Evolutionary conservation across 2,113 vertebrate species (phyloP), one percentile per base, ranked within the genome.

Genomic region (Indicator maculatus): DNA sequence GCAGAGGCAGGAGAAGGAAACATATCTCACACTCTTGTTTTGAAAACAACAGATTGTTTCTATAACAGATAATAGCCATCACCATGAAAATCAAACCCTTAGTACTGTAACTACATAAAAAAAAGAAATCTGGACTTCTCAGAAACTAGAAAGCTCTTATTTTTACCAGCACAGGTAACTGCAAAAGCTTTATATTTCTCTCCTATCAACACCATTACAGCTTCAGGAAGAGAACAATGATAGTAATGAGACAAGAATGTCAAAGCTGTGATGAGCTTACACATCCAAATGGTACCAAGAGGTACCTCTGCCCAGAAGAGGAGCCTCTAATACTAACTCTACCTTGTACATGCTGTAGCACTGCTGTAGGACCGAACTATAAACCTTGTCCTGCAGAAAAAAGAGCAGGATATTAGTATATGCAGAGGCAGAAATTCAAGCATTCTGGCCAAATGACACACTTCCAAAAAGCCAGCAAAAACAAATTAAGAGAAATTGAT

Each of bases 291-390:
- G 27, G 58, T 47, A 36, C 38, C 50, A 28, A 4, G 18, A 78
- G 31, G 27, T 39, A 55, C 18, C 60, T 71, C 81, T 80, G 52
- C 27, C 23, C 82, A 60, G 56, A 45, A 38, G 28, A 55, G 53
- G 45, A 88, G 59, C 36, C 56, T 53, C 26, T 55, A 39, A 39
- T 9, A 12, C 47, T 10, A 44, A 27, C 36, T 97, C 96, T 96
- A 99, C 99, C 98, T 99, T 99, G 97, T 99, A 99, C 99, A 99
- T 99, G 94, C 98, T 98, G 97, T 99, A 99, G 98, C 99, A 99
- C 89, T 99, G 98, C 83, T 98, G 98, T 21, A 99, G 97, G 36
- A 99, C 99, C 3, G 99, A 99, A 24, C 98, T 98, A 52, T 99
- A 99, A 17, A 99, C 99, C n/a, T 99, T 99, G 96, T 99, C 99